Percentiles rank a stretch among this genome's conserved stretches.
Conservation (phyloP, 2,888 invertebrate genomes). For the Macropis europaea region DNA sequence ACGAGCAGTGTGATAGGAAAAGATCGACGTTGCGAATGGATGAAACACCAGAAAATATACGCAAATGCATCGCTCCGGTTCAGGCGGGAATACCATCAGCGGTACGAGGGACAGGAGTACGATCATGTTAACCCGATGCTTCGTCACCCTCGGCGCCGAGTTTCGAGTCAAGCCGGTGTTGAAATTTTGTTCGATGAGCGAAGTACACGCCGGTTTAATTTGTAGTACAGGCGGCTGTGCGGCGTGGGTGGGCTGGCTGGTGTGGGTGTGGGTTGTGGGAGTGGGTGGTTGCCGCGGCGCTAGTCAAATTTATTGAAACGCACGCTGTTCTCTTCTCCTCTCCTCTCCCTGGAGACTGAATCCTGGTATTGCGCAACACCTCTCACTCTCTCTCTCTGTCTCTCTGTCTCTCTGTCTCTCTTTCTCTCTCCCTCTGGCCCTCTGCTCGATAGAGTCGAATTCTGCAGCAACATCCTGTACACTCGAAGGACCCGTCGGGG, state of each 20-base stretch:
- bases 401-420: too few species aligned
- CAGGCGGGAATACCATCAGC: constrained; percentile 19
- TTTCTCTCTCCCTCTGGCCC: too few species aligned
- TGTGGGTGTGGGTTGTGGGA: not conserved
- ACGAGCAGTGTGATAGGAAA: too few species aligned
- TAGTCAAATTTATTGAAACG: constrained; percentile 67
- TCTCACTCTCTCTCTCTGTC: not conserved
- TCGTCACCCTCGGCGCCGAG: constrained; percentile 61
- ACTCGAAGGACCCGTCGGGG: constrained; percentile 41
- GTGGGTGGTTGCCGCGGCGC: constrained; percentile 26
- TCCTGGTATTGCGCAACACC: constrained; percentile 53
- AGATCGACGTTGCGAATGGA: not conserved
- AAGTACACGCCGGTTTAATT: constrained; percentile 65
- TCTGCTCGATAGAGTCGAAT: constrained; percentile 51
- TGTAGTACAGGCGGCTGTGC: constrained; percentile 58
- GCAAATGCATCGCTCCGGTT: not conserved
- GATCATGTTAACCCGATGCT: constrained; percentile 63
- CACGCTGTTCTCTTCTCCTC: constrained; percentile 43
- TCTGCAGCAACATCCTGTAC: constrained; percentile 16
- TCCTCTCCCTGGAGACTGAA: constrained; percentile 43
- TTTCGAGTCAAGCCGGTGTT: constrained; percentile 63
- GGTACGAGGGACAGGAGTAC: constrained; percentile 37
- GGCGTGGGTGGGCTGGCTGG: constrained; percentile 30
- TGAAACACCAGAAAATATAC: too few species aligned
- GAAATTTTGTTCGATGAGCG: constrained; percentile 67